phyloP scores from a whole-genome alignment of 2,888 invertebrate species.

The Parelbella ahira region DNA sequence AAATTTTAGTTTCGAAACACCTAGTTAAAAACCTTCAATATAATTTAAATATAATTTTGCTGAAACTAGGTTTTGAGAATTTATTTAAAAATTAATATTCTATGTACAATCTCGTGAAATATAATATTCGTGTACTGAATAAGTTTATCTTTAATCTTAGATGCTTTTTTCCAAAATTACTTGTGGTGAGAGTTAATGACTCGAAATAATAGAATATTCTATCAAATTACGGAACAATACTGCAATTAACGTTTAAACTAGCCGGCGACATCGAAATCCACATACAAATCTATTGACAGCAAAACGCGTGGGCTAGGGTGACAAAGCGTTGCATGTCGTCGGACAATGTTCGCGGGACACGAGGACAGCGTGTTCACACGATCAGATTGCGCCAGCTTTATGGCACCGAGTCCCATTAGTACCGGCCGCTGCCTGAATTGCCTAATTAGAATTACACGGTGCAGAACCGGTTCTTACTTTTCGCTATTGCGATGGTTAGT shows the following conservation, averaged over 20 bases:
- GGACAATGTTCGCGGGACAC: conserved; percentile 62
- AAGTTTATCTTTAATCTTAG: too few relatives aligned
- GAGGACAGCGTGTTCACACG: conserved; percentile 70
- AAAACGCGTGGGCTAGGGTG: conserved; percentile 54
- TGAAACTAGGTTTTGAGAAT: too few relatives aligned
- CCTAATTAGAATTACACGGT: conserved; percentile 76
- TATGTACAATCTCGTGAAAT: too few relatives aligned
- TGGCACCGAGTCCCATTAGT: conserved; percentile 70
- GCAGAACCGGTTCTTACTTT: conserved; percentile 50
- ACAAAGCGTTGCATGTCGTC: conserved; percentile 74
- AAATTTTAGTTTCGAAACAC: neutral
- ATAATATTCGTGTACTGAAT: too few relatives aligned
- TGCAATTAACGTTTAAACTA: conserved; percentile 15
- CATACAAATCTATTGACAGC: conserved; percentile 29
- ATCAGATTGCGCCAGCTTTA: conserved; percentile 73
- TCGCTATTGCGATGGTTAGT: conserved; percentile 32
- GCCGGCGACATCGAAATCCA: conserved; percentile 16
- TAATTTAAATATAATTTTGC: too few relatives aligned
- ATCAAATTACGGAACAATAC: too few relatives aligned
- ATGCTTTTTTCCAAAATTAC: too few relatives aligned
- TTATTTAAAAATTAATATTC: too few relatives aligned
- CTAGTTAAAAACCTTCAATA: neutral
- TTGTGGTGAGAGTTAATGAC: too few relatives aligned
- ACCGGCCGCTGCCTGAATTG: conserved; percentile 62
- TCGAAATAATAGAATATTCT: too few relatives aligned